Base-by-base conservation (phyloP, 2,888 invertebrate species). In the Drosophila nr. perissopoda region DNA sequence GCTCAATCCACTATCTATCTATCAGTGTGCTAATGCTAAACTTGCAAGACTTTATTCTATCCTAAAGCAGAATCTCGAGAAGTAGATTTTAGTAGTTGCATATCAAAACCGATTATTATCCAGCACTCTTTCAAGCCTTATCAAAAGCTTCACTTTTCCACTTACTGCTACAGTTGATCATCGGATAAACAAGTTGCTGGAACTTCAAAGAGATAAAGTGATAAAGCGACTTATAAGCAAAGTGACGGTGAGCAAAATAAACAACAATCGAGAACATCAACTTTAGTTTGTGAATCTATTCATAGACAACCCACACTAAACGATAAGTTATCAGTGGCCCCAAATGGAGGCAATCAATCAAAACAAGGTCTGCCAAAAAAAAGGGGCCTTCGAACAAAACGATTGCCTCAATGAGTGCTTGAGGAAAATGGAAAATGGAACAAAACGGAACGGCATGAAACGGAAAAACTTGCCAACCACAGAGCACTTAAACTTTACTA, bases 401-500 rank as follows among this genome's bases (percentile, higher is more conserved):
- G 61, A 65, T 49, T 73, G 38, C 40, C 52, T 53, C 63, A 70
- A 69, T 49, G 40, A 16, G n/a, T 57, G 57, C 36, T 34, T 21
- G 38, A 49, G 29, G 42, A 63, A 68, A 46, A 46, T 25, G 46
- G 46, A 46, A 42, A 25, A 56, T 38, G 79, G 57, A 61, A 54
- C 56, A 65, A 38, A 74, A 60, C 21, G 29, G 38, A 38, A 58
- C 18, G 49, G 54, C 58, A 53, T 38, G 31, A 42, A 60, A 65
- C 52, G 61, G 51, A 62, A 72, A 67, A 81, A 69, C 79, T 81
- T 76, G 59, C 74, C 74, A 74, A 64, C 85, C 88, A 63, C 85
- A 88, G 71, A 88, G 78, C 85, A 90, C 85, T 85, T 85, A 79
- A 85, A 88, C 85, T 89, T 85, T 82, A 89, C 90, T 85, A 89